Percentiles rank a stretch among this genome's conserved stretches.
Conservation (phyloP, 2,113 vertebrate genomes). For the Lipotes vexillifer region DNA sequence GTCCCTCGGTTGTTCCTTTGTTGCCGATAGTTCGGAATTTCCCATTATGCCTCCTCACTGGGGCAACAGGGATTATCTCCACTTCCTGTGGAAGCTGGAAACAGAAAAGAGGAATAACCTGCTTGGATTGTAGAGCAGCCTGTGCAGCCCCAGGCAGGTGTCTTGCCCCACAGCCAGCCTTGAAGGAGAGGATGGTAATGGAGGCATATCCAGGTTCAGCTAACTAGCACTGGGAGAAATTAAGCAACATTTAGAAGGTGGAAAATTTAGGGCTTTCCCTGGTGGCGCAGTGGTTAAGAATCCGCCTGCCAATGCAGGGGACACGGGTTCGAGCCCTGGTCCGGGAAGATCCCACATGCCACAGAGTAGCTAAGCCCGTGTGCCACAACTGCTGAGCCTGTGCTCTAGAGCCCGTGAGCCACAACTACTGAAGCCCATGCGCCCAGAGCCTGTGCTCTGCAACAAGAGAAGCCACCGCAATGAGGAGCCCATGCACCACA, state of each 20-base stretch:
- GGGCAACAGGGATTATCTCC: neutral
- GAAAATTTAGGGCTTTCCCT: neutral
- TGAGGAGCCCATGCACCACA: no score
- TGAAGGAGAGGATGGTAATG: neutral
- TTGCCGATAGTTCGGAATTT: neutral
- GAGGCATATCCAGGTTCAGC: rapidly evolving
- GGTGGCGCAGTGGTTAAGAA: no score
- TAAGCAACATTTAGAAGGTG: neutral
- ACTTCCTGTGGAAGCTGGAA: neutral
- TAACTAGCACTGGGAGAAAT: neutral
- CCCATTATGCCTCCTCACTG: neutral
- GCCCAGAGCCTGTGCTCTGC: no score
- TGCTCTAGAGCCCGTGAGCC: no score
- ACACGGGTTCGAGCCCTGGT: no score
- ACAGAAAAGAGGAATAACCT: neutral
- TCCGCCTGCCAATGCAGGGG: no score
- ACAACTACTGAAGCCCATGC: no score
- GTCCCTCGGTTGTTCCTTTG: neutral
- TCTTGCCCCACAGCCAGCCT: neutral
- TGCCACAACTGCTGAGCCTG: no score
- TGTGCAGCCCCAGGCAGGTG: neutral
- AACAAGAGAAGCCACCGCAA: no score
- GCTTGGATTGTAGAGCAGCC: neutral
- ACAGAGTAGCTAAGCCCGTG: no score
- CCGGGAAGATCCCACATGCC: no score